A percentile compares a stretch with the other conserved stretches of the same genome.
Evolutionary conservation across 92 coral and sea anemone genomes (phyloP).

Genomic region (Metridium senile): DNA sequence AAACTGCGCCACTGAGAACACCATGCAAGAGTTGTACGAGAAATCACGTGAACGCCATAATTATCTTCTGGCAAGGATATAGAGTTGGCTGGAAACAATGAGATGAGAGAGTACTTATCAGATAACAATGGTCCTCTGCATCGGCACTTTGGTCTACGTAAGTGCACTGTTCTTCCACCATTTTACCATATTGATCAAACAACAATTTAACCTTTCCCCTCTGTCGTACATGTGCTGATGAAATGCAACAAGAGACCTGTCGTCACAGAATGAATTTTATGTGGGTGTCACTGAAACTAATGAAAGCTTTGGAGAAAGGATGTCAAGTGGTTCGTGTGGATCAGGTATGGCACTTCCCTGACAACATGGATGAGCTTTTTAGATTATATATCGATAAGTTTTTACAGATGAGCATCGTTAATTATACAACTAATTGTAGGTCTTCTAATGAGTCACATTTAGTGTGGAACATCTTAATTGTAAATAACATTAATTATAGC

Average conservation of each 20-base stretch:
- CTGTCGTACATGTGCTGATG: conserved; percentile 37
- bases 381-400: conserved; percentile 47
- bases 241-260: conserved; percentile 34
- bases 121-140: conserved; percentile 25
- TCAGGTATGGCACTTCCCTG: conserved; percentile 58
- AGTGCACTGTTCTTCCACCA: conserved; percentile 56
- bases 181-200: conserved; percentile 38
- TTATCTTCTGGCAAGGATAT: too few relatives aligned
- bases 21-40: too few relatives aligned
- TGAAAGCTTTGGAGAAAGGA: conserved; percentile 8
- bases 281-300: conserved; percentile 49
- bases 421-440: too few relatives aligned
- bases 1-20: too few relatives aligned
- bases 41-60: too few relatives aligned
- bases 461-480: too few relatives aligned
- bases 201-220: conserved; percentile 48
- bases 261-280: conserved; percentile 37
- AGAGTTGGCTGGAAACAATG: too few relatives aligned
- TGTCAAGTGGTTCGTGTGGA: conserved; percentile 29
- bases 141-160: conserved; percentile 47
- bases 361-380: conserved; percentile 34
- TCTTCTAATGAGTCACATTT: too few relatives aligned
- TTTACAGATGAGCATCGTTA: too few relatives aligned
- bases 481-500: too few relatives aligned
- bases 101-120: too few relatives aligned